A percentile compares a stretch with the other conserved stretches of the same genome.
These are phyloP conservation scores for Parazoanthus atlanticus DNA, from an alignment of 92 coral and sea anemone genomes.

Conservation along the genomic window DNA sequence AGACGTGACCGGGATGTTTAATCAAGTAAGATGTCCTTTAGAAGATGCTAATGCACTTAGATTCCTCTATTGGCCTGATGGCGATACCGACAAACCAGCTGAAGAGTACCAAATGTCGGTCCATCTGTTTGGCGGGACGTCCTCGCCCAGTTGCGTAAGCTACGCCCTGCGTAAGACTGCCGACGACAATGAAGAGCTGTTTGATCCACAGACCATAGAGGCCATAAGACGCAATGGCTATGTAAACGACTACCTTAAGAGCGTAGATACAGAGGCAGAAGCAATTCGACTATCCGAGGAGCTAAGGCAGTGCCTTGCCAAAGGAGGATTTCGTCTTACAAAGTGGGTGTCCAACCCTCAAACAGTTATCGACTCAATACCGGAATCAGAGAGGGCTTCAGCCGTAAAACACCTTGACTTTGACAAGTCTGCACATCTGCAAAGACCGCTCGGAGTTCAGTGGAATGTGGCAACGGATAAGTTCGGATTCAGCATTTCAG, in stretches of 20 bases:
- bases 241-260: constrained; percentile 45
- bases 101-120: constrained; percentile 60
- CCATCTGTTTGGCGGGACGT: constrained; percentile 54
- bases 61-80: constrained; percentile 58
- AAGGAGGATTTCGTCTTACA: constrained; percentile 36
- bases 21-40: constrained; percentile 52
- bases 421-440: neutral
- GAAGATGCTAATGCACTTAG: constrained; percentile 53
- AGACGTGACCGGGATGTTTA: constrained; percentile 58
- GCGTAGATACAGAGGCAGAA: constrained; percentile 22
- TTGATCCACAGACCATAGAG: constrained; percentile 25
- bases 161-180: constrained; percentile 52
- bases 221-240: constrained; percentile 38
- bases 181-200: constrained; percentile 36
- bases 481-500: constrained; percentile 40
- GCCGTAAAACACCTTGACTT: constrained; percentile 35
- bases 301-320: constrained; percentile 28
- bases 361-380: constrained; percentile 16
- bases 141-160: constrained; percentile 61
- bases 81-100: constrained; percentile 43
- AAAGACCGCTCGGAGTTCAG: constrained; percentile 45
- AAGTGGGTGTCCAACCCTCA: constrained; percentile 44
- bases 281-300: constrained; percentile 28
- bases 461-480: constrained; percentile 46
- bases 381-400: constrained; percentile 39